These are phyloP conservation scores for Aurelia sp. DNA, from an alignment of 30 jellyfish, hydroid and myxozoan genomes.

Conservation along the genomic window DNA sequence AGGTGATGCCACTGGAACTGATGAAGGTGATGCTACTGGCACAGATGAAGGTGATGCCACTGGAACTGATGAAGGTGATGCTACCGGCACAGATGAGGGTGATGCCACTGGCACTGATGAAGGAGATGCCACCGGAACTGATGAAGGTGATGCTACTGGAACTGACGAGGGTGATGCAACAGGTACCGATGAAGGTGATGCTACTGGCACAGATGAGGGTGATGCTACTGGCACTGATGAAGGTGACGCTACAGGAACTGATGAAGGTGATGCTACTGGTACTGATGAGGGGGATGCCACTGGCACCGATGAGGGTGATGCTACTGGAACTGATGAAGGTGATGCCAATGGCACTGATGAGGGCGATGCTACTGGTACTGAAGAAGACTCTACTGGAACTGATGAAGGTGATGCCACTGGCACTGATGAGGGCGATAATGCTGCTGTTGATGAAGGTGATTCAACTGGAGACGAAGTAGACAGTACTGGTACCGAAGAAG, in stretches of 20 bases:
- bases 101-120: too few relatives aligned
- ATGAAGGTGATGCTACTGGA: too few relatives aligned
- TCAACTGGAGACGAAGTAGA: conserved; percentile 3
- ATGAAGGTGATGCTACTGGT: not conserved
- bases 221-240: not conserved
- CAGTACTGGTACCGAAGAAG: not conserved
- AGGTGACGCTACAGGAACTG: not conserved
- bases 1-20: too few relatives aligned
- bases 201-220: not conserved
- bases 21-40: too few relatives aligned
- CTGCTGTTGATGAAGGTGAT: conserved; percentile 1
- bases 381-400: not conserved
- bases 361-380: not conserved
- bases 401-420: not conserved
- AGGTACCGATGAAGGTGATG: not conserved
- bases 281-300: conserved; percentile 7
- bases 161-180: too few relatives aligned
- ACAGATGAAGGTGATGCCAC: too few relatives aligned
- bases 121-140: too few relatives aligned
- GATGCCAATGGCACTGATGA: not conserved
- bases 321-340: not conserved
- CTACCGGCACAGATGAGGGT: too few relatives aligned
- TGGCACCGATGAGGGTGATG: conserved; percentile 7
- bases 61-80: too few relatives aligned
- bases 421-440: not conserved